A percentile compares a stretch with the other conserved stretches of the same genome.
Conservation (phyloP, 2,113 vertebrate genomes). For the Benitochromis conjunctus region DNA sequence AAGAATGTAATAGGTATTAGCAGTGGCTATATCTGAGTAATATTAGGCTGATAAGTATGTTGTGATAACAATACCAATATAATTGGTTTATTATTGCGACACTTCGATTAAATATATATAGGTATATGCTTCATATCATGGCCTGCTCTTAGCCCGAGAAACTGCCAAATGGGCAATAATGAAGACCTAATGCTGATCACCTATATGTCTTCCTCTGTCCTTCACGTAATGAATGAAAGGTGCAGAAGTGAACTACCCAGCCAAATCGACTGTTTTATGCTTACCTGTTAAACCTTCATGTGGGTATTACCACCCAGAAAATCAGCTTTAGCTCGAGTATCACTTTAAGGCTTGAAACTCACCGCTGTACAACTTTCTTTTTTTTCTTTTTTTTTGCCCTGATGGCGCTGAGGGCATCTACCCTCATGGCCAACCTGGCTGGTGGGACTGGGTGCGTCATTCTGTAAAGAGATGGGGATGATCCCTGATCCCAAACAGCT, state of each 20-base stretch:
- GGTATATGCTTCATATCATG: neutral
- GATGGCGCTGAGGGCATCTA: neutral
- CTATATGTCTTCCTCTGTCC: neutral
- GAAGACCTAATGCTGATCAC: neutral
- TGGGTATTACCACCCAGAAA: neutral
- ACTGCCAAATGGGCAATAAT: neutral
- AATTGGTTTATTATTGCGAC: neutral
- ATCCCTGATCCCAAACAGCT: constrained; percentile 58
- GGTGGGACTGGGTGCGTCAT: constrained; percentile 45
- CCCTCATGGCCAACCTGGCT: constrained; percentile 3
- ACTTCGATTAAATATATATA: neutral
- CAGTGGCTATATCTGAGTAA: neutral
- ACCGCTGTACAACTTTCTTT: neutral
- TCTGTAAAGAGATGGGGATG: constrained; percentile 58
- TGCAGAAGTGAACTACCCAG: neutral
- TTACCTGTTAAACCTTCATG: neutral
- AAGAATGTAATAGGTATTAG: neutral
- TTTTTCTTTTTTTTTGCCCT: neutral
- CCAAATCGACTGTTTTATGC: neutral
- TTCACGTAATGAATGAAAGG: neutral
- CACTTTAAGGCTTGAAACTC: neutral
- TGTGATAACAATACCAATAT: neutral
- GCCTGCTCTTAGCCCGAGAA: neutral
- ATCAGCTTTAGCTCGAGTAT: neutral
- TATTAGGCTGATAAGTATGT: neutral